Evolutionary conservation across 2,888 invertebrate genomes (phyloP).

Genomic region (Callosobruchus maculatus): DNA sequence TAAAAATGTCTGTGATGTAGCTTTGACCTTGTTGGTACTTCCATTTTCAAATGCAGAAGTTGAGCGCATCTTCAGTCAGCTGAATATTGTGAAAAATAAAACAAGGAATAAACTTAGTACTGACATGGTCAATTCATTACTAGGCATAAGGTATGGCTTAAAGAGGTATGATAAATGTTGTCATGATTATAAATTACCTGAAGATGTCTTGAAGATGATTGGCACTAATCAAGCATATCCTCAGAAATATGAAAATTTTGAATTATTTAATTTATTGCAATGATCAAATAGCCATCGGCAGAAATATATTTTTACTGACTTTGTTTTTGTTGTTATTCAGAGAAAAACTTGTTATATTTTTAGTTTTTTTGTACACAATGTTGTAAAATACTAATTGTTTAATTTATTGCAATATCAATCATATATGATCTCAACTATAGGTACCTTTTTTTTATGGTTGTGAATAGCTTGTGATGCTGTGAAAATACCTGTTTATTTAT

Average conservation of each 20-base stretch:
- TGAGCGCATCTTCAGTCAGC: not conserved
- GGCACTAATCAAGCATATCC: not conserved
- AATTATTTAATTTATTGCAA: not conserved
- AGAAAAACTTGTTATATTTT: no score
- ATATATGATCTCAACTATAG: no score
- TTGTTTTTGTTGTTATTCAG: no score
- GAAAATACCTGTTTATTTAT: no score
- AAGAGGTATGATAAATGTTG: not conserved
- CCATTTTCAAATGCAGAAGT: not conserved
- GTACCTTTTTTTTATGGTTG: no score
- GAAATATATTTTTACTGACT: no score
- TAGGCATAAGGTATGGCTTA: not conserved
- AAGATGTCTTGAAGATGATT: not conserved
- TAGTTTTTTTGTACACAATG: no score
- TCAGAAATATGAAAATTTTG: not conserved
- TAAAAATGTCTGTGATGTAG: not conserved
- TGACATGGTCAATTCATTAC: not conserved
- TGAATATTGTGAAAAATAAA: not conserved
- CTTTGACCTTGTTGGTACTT: not conserved
- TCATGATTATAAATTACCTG: not conserved
- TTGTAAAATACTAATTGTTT: no score
- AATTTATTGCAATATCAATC: no score
- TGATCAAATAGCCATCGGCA: no score
- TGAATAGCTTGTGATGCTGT: no score
- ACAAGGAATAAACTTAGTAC: not conserved